A percentile compares a stretch with the other conserved stretches of the same genome.
Evolutionary conservation across 2,888 invertebrate genomes (phyloP).

Genomic region (Serripes groenlandicus): DNA sequence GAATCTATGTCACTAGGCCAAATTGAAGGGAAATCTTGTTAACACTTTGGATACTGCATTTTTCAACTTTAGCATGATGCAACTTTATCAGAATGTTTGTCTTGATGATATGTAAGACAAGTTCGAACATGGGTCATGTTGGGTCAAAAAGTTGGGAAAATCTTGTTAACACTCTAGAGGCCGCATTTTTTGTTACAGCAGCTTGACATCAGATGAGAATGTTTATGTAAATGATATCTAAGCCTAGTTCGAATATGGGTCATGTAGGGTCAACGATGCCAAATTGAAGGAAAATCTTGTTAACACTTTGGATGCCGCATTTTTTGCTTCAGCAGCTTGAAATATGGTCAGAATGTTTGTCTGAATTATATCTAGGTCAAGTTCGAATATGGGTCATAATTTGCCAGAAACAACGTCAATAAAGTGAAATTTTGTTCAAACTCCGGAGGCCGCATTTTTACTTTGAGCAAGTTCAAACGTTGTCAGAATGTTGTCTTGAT

Average conservation of each 20-base stretch:
- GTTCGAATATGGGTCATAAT: neutral
- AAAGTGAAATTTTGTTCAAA: neutral
- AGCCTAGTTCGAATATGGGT: neutral
- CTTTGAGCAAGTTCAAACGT: neutral
- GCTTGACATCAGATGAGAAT: neutral
- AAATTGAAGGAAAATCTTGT: no score
- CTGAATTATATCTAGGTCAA: neutral
- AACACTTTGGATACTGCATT: no score
- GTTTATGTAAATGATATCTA: neutral
- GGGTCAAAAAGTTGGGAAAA: no score
- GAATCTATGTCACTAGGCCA: no score
- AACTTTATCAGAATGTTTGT: no score
- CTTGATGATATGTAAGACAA: no score
- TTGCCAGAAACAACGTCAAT: neutral
- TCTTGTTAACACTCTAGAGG: no score
- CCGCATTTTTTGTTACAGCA: neutral
- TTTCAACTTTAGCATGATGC: no score
- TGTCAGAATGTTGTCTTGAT: neutral
- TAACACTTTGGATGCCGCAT: no score
- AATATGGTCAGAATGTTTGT: neutral
- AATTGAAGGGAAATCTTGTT: no score
- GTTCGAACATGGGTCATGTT: no score
- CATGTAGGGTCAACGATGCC: no score
- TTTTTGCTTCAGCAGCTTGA: neutral
- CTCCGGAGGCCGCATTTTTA: neutral